phyloP scores from a whole-genome alignment of 2,888 invertebrate species.

The Microplitis manilae region DNA sequence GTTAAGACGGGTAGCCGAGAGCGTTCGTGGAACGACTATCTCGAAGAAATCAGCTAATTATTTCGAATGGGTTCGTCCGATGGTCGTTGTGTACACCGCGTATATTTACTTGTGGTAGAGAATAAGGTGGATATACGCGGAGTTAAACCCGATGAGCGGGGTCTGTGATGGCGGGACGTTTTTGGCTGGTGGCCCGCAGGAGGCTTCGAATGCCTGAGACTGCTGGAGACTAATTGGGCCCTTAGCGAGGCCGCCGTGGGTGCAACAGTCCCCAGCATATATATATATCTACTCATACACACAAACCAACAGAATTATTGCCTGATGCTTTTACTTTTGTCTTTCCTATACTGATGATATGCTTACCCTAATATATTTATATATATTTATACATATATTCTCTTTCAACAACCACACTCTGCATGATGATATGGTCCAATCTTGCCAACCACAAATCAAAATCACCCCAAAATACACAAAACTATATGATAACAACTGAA shows the following conservation, averaged over 20 bases:
- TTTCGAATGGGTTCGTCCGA: conserved; percentile 70
- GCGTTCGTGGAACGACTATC: conserved; percentile 60
- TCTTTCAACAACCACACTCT: conserved; percentile 24
- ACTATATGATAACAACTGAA: too few species aligned
- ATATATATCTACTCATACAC: not conserved
- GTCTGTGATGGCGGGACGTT: conserved; percentile 53
- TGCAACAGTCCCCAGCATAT: conserved; percentile 40
- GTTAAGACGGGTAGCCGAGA: conserved; percentile 32
- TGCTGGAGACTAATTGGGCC: conserved; percentile 70
- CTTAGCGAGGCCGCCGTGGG: conserved; percentile 62
- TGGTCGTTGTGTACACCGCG: conserved; percentile 48
- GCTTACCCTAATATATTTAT: not conserved
- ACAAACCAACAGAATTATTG: not conserved
- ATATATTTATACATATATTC: not conserved
- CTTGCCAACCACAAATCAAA: not conserved
- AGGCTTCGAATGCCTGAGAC: conserved; percentile 62
- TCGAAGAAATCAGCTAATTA: conserved; percentile 70
- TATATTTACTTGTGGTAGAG: not conserved
- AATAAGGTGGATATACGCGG: conserved; percentile 50
- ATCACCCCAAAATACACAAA: too few species aligned
- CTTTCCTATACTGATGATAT: not conserved
- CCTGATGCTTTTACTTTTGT: not conserved
- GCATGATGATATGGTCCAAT: conserved; percentile 31
- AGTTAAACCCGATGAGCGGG: conserved; percentile 62
- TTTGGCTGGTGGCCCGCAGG: conserved; percentile 62